Base-by-base conservation (phyloP, 1,140 invertebrate species). In the Brachionus rotundiformis region DNA sequence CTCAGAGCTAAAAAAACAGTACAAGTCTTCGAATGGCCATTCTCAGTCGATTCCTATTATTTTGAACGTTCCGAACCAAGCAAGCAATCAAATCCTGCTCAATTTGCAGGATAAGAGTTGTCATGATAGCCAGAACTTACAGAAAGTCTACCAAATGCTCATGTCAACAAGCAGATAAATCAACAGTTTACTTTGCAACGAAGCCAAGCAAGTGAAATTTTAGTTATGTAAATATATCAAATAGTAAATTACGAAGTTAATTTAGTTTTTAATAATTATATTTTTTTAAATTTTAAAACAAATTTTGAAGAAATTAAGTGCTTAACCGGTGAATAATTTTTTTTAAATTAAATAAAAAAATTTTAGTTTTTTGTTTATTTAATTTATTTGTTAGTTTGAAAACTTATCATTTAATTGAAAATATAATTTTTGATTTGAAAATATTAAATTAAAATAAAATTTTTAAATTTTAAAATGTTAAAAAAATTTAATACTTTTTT, bases 21-120 rank as follows among this genome's bases (percentile, higher is more conserved):
- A 33, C 33, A 36, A 33, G 8, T 36, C 63, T 0, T 36, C 33
- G 13, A 68, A 68, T 33, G 63, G 27, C 1, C 63, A 68, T 19
- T 33, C 31, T 31, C 29, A 68, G n/a, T 33, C 63, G 31, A 68
- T 68, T 68, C 63, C 63, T 16, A 68, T 68, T 33, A 68, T 68
- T 33, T 68, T 68, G 33, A 68, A 68, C 31, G 63, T 68, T 68
- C 63, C 63, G 29, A 63, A 63, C 29, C 61, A 63, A 63, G 29
- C 61, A 33, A 29, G 29, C 11, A 63, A 63, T 68, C 63, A 68
- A 68, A 31, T 33, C 7, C 2, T 36, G 29, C 31, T 33, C 10
- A 63, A 63, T 63, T 68, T 68, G 33, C 63, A 33, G 6, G 63
- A 68, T 8, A 68, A 68, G 16, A 68, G 36, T 68, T 68, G 16